Conservation (phyloP, 1,140 invertebrate species). For the Papilio machaon region DNA sequence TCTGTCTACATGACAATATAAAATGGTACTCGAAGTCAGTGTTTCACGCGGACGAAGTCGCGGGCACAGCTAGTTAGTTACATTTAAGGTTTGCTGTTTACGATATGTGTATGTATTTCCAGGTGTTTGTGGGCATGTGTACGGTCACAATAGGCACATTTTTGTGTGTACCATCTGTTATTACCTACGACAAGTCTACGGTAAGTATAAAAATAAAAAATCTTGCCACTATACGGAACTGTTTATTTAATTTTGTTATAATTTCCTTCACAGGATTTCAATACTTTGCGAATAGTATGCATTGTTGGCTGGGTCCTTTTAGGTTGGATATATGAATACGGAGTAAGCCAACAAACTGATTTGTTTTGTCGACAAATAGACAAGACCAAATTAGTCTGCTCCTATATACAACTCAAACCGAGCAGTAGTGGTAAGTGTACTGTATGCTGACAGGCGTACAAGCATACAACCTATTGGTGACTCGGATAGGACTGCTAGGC, state of each 20-base stretch:
- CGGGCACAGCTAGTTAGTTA: no score
- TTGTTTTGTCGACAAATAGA: slow-evolving; percentile 56
- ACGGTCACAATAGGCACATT: slow-evolving; percentile 46
- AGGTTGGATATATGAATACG: slow-evolving; percentile 48
- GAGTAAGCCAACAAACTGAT: slow-evolving; percentile 46
- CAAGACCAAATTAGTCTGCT: slow-evolving; percentile 61
- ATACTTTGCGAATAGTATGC: slow-evolving; percentile 42
- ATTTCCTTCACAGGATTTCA: slow-evolving; percentile 41
- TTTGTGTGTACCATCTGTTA: slow-evolving; percentile 47
- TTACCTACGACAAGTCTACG: slow-evolving; percentile 42
- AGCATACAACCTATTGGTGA: no score
- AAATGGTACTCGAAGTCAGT: no score
- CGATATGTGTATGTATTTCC: slow-evolving; percentile 32
- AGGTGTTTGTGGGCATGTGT: slow-evolving; percentile 44
- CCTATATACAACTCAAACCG: slow-evolving; percentile 59
- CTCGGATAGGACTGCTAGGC: no score
- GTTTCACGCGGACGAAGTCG: no score
- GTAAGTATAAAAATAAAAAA: slow-evolving; percentile 38
- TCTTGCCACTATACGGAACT: not conserved
- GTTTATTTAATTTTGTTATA: slow-evolving; percentile 1
- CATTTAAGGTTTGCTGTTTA: no score
- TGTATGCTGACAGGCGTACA: not conserved
- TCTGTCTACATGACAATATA: no score
- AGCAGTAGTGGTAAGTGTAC: slow-evolving; percentile 50
- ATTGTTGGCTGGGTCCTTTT: slow-evolving; percentile 47